Percentiles rank a stretch among this genome's conserved stretches.
phyloP scores from a whole-genome alignment of 2,113 vertebrate species.

The Cygnus atratus region DNA sequence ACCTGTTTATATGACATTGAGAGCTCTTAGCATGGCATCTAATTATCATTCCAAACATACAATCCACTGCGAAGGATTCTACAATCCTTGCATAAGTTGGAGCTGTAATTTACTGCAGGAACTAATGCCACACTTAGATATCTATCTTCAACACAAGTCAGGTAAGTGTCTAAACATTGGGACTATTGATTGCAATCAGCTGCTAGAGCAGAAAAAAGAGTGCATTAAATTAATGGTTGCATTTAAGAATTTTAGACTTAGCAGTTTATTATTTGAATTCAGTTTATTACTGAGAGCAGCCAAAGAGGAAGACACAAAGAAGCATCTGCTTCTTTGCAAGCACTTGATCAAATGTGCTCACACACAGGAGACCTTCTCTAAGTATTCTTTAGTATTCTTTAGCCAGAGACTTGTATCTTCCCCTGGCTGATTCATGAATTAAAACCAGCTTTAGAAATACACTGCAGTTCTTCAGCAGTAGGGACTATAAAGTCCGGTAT shows the following conservation, averaged over 20 bases:
- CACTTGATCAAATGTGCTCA: not conserved
- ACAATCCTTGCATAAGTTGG: not conserved
- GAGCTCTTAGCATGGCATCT: not conserved
- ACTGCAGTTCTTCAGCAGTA: not conserved
- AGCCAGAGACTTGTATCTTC: not conserved
- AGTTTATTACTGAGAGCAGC: not conserved
- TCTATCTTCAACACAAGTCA: not conserved
- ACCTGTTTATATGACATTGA: not conserved
- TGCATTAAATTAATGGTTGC: not conserved
- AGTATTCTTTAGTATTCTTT: not conserved
- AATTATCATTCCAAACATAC: conserved; percentile 7
- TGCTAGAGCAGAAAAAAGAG: not conserved
- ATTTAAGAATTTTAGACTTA: not conserved
- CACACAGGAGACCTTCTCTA: not conserved
- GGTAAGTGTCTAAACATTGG: not conserved
- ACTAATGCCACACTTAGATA: not conserved
- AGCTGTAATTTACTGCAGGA: not conserved
- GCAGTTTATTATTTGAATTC: not conserved
- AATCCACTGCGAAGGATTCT: not conserved
- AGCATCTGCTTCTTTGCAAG: not conserved
- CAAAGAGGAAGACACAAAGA: not conserved
- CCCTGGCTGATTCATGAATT: not conserved
- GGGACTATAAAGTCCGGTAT: not conserved
- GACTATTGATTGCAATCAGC: not conserved
- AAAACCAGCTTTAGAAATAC: not conserved